A percentile compares a stretch with the other conserved stretches of the same genome.
phyloP scores from a whole-genome alignment of 2,113 vertebrate species.

The Orcinus orca region DNA sequence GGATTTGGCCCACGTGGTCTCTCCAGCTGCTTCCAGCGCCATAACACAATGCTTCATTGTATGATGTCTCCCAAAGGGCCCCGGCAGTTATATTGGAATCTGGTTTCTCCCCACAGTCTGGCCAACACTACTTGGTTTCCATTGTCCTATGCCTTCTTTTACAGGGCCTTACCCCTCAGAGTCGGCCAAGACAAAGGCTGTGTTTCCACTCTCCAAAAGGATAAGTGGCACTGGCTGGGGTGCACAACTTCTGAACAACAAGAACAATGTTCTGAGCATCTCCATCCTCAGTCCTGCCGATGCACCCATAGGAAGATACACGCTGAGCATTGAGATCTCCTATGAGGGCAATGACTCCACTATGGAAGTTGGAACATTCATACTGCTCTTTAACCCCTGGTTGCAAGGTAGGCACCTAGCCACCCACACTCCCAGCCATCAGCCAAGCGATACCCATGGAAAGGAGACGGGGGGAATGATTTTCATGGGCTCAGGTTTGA shows the following conservation, averaged over 20 bases:
- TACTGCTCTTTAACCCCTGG: slow-evolving; percentile 95
- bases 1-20: not conserved
- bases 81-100: not conserved
- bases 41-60: not conserved
- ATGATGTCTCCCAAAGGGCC: too few species aligned
- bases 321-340: slow-evolving; percentile 62
- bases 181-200: slow-evolving; percentile 74
- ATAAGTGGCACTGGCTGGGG: slow-evolving; percentile 79
- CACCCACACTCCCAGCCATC: not conserved
- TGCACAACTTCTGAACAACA: slow-evolving; percentile 44
- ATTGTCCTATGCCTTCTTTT: slow-evolving; percentile 13
- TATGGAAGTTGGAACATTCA: slow-evolving; percentile 72
- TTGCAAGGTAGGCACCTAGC: slow-evolving; percentile 81
- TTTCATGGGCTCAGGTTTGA: not conserved
- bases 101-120: not conserved
- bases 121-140: not conserved
- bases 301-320: slow-evolving; percentile 86
- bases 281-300: slow-evolving; percentile 80
- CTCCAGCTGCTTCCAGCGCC: not conserved
- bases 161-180: slow-evolving; percentile 83
- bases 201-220: slow-evolving; percentile 77
- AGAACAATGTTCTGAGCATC: slow-evolving; percentile 62
- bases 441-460: not conserved
- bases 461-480: not conserved
- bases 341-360: slow-evolving; percentile 14